Evolutionary conservation across 2,888 invertebrate species (phyloP), one percentile per base, ranked within the genome.

Genomic region (Coronaproctus castanopsis): DNA sequence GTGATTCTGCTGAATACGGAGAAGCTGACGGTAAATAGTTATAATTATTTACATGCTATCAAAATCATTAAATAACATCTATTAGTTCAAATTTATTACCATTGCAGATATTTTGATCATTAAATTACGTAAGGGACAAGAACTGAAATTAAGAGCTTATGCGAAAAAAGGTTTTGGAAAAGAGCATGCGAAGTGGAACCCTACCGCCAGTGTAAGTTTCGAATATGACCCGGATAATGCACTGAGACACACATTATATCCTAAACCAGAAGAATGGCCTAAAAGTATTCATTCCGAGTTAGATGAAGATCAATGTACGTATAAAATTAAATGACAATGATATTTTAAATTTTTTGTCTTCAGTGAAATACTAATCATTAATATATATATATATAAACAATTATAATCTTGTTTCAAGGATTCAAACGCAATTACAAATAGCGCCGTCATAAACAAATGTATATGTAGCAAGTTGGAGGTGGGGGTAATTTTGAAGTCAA

Each of bases 151-250:
- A 61, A 78, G 87, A 67, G 97, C 96, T 1, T 97, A 91, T 75
- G 98, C 97, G 0, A 93, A 96, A 68, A 98, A 98, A 76, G 81
- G 81, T 8, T 92, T 93, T 75, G 93, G 96, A 0, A 98, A 98
- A 70, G 98, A 99, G 71, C 98, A 99, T 75, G 98, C 98, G 0
- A 98, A 98, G 73, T 98, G 98, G 98, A 98, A 97, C 75, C 98
- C 98, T 2, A 98, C 98, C 0, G 90, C 91, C 56, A 96, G 96
- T 52, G 96, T 98, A 1, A 87, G 88, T 57, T 99, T 99, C 73
- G 98, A 99, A 73, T 99, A 99, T 74, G 98, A 99, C 74, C 98
- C 98, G 0, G 98, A 98, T 70, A 98, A 98, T 75, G 77, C 87
- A 0, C 87, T 99, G 81, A 78, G 92, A 51, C 98, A 98, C 69